Evolutionary conservation across 2,113 vertebrate genomes (phyloP).

Genomic region (Phyllostomus hastatus): DNA sequence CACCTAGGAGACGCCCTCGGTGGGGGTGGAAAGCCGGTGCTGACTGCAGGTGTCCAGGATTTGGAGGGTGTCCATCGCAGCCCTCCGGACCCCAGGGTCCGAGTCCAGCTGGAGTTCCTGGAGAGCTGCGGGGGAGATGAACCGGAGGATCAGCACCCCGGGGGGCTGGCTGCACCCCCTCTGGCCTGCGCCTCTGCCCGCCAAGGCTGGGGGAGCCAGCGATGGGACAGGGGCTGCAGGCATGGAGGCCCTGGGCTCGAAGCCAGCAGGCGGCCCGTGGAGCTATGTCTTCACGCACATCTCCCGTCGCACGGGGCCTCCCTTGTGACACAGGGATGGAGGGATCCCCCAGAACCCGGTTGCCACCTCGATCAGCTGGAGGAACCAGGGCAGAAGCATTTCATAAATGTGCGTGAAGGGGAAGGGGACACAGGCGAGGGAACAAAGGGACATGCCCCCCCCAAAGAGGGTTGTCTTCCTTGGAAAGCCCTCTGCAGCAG

Average conservation of each 20-base stretch:
- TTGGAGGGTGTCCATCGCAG: constrained; percentile 49
- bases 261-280: neutral
- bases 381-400: neutral
- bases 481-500: fast-evolving
- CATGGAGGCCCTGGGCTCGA: fast-evolving
- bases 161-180: fast-evolving
- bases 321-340: neutral
- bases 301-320: neutral
- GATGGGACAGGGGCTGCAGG: neutral
- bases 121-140: constrained; percentile 17
- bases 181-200: fast-evolving
- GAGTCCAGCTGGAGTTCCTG: constrained; percentile 62
- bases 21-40: neutral
- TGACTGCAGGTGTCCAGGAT: constrained; percentile 47
- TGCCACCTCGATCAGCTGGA: fast-evolving
- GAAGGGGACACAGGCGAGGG: too few species aligned
- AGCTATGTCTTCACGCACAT: neutral
- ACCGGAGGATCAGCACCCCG: neutral
- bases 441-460: fast-evolving
- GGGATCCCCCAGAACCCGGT: neutral
- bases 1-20: neutral
- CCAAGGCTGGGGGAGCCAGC: fast-evolving
- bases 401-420: neutral
- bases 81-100: constrained; percentile 34
- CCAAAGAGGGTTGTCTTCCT: neutral